phyloP scores from a whole-genome alignment of 1,140 invertebrate genomes.

The Euwallacea similis region DNA sequence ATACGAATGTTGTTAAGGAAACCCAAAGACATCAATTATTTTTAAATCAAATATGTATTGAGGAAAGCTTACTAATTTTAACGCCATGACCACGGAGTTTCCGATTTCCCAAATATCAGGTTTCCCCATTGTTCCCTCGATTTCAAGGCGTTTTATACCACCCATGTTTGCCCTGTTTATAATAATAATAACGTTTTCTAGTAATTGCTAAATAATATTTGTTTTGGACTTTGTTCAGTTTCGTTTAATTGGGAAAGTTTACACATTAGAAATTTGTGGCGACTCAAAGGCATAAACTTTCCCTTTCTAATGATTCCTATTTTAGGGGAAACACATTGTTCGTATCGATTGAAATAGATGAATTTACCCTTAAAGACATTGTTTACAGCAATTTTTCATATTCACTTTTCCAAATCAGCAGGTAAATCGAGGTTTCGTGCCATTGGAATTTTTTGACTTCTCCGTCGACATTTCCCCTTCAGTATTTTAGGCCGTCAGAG shows the following conservation, averaged over 20 bases:
- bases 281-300: not conserved
- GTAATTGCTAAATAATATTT: slow-evolving; percentile 4
- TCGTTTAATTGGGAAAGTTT: slow-evolving; percentile 13
- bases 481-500: no score
- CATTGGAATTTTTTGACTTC: no score
- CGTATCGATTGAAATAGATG: not conserved
- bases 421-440: not conserved
- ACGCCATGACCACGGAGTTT: not conserved
- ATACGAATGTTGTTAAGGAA: no score
- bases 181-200: not conserved
- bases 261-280: not conserved
- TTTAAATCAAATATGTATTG: no score
- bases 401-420: not conserved
- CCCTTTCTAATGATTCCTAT: not conserved
- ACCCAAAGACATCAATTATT: no score
- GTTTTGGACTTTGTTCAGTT: not conserved
- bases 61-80: no score
- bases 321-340: not conserved
- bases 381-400: not conserved
- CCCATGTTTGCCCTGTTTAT: not conserved
- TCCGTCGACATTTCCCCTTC: no score
- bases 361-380: not conserved
- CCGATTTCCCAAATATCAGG: not conserved
- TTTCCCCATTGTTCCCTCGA: not conserved
- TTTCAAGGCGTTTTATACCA: not conserved